Conservation (phyloP, 1,140 invertebrate species). For the Scaptodrosophila lebanonensis region DNA sequence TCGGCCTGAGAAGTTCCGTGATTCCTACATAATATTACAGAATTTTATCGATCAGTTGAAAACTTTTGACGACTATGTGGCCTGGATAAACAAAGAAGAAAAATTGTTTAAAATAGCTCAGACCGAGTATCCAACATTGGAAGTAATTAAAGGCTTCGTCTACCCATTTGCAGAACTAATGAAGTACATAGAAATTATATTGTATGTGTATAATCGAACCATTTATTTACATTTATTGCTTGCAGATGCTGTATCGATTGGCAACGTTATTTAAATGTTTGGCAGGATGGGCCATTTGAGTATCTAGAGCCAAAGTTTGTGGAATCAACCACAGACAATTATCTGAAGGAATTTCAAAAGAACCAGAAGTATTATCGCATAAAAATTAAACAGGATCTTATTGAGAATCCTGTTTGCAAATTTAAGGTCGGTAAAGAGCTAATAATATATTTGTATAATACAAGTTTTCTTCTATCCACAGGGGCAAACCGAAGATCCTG, state of each 20-base stretch:
- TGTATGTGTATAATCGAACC: neutral
- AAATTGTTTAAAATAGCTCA: conserved; percentile 88
- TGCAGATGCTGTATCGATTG: conserved; percentile 82
- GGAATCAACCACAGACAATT: conserved; percentile 85
- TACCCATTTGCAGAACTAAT: conserved; percentile 84
- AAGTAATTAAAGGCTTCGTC: conserved; percentile 84
- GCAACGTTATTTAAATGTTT: conserved; percentile 88
- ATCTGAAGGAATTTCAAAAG: conserved; percentile 85
- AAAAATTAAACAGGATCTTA: conserved; percentile 86
- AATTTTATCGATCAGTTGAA: conserved; percentile 86
- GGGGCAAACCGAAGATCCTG: conserved; percentile 86
- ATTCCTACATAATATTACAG: conserved; percentile 84
- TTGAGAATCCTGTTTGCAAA: conserved; percentile 81
- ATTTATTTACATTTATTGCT: neutral
- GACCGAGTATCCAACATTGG: conserved; percentile 85
- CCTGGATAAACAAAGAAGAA: conserved; percentile 95
- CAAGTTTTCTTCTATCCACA: conserved; percentile 52
- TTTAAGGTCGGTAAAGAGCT: conserved; percentile 78
- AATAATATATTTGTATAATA: conserved; percentile 26
- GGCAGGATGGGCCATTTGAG: conserved; percentile 94
- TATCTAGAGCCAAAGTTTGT: conserved; percentile 86
- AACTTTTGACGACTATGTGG: conserved; percentile 84
- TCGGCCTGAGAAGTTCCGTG: conserved; percentile 81
- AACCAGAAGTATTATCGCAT: conserved; percentile 88
- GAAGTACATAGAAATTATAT: conserved; percentile 67